phyloP scores from a whole-genome alignment of 2,797 vertebrate species.

The Lindbergichthys nudifrons region DNA sequence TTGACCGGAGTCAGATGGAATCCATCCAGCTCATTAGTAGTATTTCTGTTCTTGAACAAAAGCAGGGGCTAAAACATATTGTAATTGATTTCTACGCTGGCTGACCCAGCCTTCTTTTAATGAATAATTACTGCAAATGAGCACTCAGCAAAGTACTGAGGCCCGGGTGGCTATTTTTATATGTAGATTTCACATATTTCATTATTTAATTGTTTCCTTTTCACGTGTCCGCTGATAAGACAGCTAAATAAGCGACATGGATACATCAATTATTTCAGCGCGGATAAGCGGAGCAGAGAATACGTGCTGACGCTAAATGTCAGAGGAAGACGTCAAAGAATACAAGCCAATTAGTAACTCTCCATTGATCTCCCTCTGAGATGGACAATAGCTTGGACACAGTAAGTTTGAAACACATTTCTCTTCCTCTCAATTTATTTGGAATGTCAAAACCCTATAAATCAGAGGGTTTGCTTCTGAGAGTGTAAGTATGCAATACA shows the following conservation, averaged over 20 bases:
- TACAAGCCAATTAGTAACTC: slow-evolving; percentile 66
- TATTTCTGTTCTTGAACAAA: slow-evolving; percentile 66
- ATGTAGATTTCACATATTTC: slow-evolving; percentile 41
- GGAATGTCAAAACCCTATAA: slow-evolving; percentile 8
- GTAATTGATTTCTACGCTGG: slow-evolving; percentile 67
- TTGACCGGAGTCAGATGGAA: slow-evolving; percentile 54
- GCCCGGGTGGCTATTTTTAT: slow-evolving; percentile 49
- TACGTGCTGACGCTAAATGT: slow-evolving; percentile 55
- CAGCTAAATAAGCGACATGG: slow-evolving; percentile 35
- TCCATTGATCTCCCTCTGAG: slow-evolving; percentile 64
- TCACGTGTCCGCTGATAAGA: slow-evolving; percentile 10
- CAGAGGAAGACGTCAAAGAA: slow-evolving; percentile 63
- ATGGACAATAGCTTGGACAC: slow-evolving; percentile 38
- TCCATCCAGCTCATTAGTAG: slow-evolving; percentile 74
- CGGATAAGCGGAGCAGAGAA: slow-evolving; percentile 42
- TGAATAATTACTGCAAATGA: slow-evolving; percentile 75
- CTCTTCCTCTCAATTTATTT: slow-evolving; percentile 32
- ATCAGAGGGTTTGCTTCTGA: not conserved
- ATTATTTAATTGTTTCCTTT: slow-evolving; percentile 35
- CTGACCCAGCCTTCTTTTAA: slow-evolving; percentile 58
- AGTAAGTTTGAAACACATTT: slow-evolving; percentile 44
- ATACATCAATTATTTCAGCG: slow-evolving; percentile 29
- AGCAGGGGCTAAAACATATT: slow-evolving; percentile 53
- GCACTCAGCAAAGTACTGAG: slow-evolving; percentile 43
- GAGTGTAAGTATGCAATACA: slow-evolving; percentile 22